phyloP scores from a whole-genome alignment of 2,797 vertebrate genomes.

The Argya squamiceps region DNA sequence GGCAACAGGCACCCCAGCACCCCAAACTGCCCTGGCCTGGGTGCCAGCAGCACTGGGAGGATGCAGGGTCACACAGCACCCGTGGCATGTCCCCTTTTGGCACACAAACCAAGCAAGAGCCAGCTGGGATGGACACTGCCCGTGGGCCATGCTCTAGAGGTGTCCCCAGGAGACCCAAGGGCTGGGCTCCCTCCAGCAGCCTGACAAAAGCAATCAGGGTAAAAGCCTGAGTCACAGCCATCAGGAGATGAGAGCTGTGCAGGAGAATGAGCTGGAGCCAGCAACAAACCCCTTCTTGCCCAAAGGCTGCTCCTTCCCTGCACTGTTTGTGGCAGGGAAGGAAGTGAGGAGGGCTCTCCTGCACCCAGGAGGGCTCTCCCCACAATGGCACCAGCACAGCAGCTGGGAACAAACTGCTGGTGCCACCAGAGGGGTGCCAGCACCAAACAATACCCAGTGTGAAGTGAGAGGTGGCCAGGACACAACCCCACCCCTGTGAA shows the following conservation, averaged over 20 bases:
- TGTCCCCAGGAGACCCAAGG: background rate
- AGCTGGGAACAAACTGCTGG: background rate
- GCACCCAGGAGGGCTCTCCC: background rate
- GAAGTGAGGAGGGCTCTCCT: background rate
- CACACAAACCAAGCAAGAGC: background rate
- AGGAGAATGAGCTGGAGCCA: background rate
- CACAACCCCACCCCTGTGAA: rapidly evolving
- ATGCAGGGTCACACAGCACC: background rate
- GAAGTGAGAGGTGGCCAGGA: background rate
- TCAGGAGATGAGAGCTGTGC: background rate
- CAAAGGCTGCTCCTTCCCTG: background rate
- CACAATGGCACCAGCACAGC: background rate
- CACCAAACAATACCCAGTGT: background rate
- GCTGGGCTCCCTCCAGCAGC: background rate
- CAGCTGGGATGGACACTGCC: background rate
- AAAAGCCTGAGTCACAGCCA: conserved; percentile 31
- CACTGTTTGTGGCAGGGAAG: background rate
- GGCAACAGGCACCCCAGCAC: background rate
- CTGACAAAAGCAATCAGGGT: background rate
- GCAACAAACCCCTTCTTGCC: background rate
- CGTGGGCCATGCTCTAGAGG: rapidly evolving
- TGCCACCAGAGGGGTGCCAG: background rate
- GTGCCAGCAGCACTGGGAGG: background rate
- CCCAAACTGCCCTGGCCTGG: background rate
- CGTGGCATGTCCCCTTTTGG: rapidly evolving